Evolutionary conservation across 2,113 vertebrate genomes (phyloP), one percentile per base, ranked within the genome.

Genomic region (Podiceps cristatus): DNA sequence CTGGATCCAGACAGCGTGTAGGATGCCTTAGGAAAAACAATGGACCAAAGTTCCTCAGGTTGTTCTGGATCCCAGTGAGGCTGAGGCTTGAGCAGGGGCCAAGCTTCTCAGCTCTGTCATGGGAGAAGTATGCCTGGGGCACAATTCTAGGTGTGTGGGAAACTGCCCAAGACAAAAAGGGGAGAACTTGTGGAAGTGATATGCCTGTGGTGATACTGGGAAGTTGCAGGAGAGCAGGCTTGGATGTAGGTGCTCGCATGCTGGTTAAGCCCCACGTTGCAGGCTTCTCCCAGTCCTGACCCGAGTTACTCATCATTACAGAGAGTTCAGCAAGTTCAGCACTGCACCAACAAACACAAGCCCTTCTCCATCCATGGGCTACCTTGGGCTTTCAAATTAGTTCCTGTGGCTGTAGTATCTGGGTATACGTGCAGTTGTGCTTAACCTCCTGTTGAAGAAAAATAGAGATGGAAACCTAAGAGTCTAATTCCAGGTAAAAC

Each of bases 141-240:
- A 68, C 0, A 3, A 37, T 64, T 87, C 37, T 50, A 53, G 49
- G n/a, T 80, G 23, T 66, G 11, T n/a, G 27, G 0, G 52, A 0
- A 71, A 66, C 28, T 91, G 79, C 35, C 52, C 11, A 22, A 53
- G n/a, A 18, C 19, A 53, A 60, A 82, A 87, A 73, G n/a, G 31
- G 47, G 83, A 63, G 37, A 68, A 44, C 50, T 1, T 59, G 40
- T 74, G 55, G 49, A 79, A 75, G 14, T 31, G 55, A 83, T 25
- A 5, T 78, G 29, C 25, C n/a, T 58, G 42, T 0, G 1, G 47
- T 52, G 49, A 29, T 63, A 47, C 15, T 64, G 55, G 18, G 37
- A 74, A 77, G 19, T 9, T 64, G 17, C 35, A 83, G 50, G 45
- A 83, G 37, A 93, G 37, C 9, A 66, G 14, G 6, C 16, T 53